phyloP scores from a whole-genome alignment of 2,113 vertebrate species.

The Ptychochromis oligacanthus region DNA sequence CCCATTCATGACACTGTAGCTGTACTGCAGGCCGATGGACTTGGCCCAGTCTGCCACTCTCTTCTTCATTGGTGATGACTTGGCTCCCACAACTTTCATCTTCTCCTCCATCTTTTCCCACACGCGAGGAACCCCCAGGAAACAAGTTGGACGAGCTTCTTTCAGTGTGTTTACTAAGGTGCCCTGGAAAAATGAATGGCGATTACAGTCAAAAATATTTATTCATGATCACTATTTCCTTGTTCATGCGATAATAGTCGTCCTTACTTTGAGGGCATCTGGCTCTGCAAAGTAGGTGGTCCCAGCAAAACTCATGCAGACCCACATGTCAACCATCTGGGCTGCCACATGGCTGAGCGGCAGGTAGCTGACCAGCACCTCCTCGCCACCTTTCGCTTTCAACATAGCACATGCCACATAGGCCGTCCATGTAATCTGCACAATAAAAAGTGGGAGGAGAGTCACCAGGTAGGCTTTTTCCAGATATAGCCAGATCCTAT shows the following conservation, averaged over 20 bases:
- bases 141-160: slow-evolving; percentile 73
- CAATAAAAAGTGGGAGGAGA: slow-evolving; percentile 68
- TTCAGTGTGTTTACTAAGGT: slow-evolving; percentile 71
- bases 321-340: slow-evolving; percentile 82
- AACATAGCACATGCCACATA: background rate
- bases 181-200: slow-evolving; percentile 61
- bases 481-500: background rate
- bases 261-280: slow-evolving; percentile 81
- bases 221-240: background rate
- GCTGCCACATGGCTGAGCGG: slow-evolving; percentile 83
- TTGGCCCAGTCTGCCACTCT: slow-evolving; percentile 78
- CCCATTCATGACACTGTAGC: slow-evolving; percentile 79
- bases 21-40: slow-evolving; percentile 77
- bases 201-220: background rate
- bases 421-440: slow-evolving; percentile 74
- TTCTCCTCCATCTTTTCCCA: slow-evolving; percentile 87
- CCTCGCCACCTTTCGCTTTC: slow-evolving; percentile 12
- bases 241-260: background rate
- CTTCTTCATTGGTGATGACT: slow-evolving; percentile 70
- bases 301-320: slow-evolving; percentile 63
- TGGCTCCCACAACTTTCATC: slow-evolving; percentile 71
- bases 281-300: slow-evolving; percentile 79
- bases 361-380: slow-evolving; percentile 73
- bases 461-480: background rate
- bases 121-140: slow-evolving; percentile 80